A percentile compares a stretch with the other conserved stretches of the same genome.
Conservation (phyloP, 2,888 invertebrate genomes). For the Darwinula stevensoni region DNA sequence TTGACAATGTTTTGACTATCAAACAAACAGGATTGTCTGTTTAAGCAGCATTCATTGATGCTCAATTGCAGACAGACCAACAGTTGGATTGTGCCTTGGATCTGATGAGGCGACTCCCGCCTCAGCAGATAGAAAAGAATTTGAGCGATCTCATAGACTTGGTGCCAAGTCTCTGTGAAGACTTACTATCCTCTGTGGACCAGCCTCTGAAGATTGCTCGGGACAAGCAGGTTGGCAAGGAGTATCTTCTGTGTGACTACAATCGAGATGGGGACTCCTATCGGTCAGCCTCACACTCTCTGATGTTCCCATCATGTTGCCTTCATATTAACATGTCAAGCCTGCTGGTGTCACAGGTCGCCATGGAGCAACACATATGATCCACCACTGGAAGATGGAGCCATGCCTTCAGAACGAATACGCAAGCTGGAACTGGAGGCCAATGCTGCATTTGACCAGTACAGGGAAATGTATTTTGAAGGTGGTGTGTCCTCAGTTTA, state of each 20-base stretch:
- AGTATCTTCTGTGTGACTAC: slow-evolving; percentile 93
- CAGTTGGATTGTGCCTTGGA: slow-evolving; percentile 97
- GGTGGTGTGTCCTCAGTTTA: slow-evolving; percentile 98
- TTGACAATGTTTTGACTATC: too few relatives aligned
- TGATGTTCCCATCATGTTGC: too few relatives aligned
- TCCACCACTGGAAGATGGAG: slow-evolving; percentile 89
- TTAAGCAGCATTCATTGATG: too few relatives aligned
- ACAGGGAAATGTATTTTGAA: slow-evolving; percentile 96
- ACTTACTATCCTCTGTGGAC: slow-evolving; percentile 83
- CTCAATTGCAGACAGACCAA: slow-evolving; percentile 76
- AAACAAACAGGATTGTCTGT: too few relatives aligned
- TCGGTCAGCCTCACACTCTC: slow-evolving; percentile 29
- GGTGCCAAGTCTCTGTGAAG: slow-evolving; percentile 83
- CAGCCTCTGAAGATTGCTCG: slow-evolving; percentile 86
- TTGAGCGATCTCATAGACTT: slow-evolving; percentile 88
- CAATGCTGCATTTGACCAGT: slow-evolving; percentile 93
- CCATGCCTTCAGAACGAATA: slow-evolving; percentile 85
- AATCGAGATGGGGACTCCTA: slow-evolving; percentile 97
- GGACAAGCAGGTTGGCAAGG: slow-evolving; percentile 78
- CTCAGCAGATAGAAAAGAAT: slow-evolving; percentile 97
- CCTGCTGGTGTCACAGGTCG: slow-evolving; percentile 44
- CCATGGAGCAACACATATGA: slow-evolving; percentile 98
- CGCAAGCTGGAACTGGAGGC: slow-evolving; percentile 89
- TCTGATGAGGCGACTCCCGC: slow-evolving; percentile 91
- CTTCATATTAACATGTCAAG: too few relatives aligned